Conservation (phyloP, 2,888 invertebrate species). For the Bombylius major region DNA sequence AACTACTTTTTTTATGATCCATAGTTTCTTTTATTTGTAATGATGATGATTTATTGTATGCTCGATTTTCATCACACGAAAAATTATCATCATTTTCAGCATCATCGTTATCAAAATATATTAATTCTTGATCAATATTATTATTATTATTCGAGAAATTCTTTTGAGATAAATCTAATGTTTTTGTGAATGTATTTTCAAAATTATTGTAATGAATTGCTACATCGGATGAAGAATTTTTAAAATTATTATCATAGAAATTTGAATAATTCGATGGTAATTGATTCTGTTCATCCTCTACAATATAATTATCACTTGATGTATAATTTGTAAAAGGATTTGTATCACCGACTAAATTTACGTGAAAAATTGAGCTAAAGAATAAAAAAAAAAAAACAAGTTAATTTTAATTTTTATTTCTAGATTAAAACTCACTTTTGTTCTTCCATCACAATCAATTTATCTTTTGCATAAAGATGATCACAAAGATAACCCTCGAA, state of each 20-base stretch:
- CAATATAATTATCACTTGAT: background rate
- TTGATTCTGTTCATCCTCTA: too few relatives aligned
- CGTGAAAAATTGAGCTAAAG: background rate
- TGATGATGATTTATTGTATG: background rate
- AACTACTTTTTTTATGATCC: too few relatives aligned
- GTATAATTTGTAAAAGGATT: background rate
- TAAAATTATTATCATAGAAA: too few relatives aligned
- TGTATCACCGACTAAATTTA: background rate
- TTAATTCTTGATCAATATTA: too few relatives aligned
- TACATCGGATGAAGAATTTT: too few relatives aligned
- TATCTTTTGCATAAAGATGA: slow-evolving; percentile 7
- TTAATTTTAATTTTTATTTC: background rate
- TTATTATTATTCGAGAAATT: too few relatives aligned
- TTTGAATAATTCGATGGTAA: too few relatives aligned
- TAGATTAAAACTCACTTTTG: background rate
- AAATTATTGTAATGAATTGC: too few relatives aligned
- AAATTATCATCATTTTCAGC: too few relatives aligned
- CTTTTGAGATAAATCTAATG: too few relatives aligned
- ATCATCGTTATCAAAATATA: too few relatives aligned
- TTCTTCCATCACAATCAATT: slow-evolving; percentile 1
- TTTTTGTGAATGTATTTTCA: too few relatives aligned
- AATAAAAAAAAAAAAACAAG: background rate
- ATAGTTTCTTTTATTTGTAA: background rate
- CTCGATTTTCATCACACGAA: background rate
- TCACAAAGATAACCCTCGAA: slow-evolving; percentile 4